Base-by-base conservation (phyloP, 2,888 invertebrate species). In the Sthenelais limicola region DNA sequence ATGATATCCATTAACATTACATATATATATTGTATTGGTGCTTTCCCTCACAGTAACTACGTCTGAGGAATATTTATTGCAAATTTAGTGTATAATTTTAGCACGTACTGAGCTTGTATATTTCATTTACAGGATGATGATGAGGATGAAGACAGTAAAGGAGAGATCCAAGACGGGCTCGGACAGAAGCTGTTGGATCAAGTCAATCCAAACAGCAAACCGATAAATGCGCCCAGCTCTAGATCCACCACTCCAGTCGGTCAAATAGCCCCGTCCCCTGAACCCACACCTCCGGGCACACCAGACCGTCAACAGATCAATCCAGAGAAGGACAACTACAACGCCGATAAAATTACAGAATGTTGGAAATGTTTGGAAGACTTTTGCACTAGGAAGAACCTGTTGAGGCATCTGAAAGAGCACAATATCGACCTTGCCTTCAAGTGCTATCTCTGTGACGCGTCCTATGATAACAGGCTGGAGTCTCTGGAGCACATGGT, bases 391-490 rank as follows among this genome's bases (percentile, higher is more conserved):
- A 78, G 85, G 49, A 84, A 85, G 73, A 74, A 80, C 18, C 78
- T 86, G 18, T 80, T 84, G n/a, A 80, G 83, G 4, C 87, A 87
- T 58, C 79, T 86, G 30, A 86, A 85, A 74, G 87, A 85, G 73
- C 85, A 86, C 78, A 83, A 80, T 74, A 83, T 83, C 66, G 87
- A 86, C 74, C 94, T 5, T n/a, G 85, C 88, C 1, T 96, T 94
- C 89, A 96, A 96, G 88, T 97, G 97, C 84, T 96, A 97, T 88
- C 90, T 97, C 0, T 97, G 97, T 86, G 96, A 96, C 82, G 92
- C 92, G 9, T 94, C 95, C 0, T 97, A 94, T 83, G 91, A 91
- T 0, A 94, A 93, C 52, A 90, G 96, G 1, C 91, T 92, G 74
- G 93, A 93, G 24, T 94, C 95, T 28, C 88, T 96, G 74, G 92